These are phyloP conservation scores for Prietella phreatophila DNA, from an alignment of 2,113 vertebrate species.

Conservation along the genomic window DNA sequence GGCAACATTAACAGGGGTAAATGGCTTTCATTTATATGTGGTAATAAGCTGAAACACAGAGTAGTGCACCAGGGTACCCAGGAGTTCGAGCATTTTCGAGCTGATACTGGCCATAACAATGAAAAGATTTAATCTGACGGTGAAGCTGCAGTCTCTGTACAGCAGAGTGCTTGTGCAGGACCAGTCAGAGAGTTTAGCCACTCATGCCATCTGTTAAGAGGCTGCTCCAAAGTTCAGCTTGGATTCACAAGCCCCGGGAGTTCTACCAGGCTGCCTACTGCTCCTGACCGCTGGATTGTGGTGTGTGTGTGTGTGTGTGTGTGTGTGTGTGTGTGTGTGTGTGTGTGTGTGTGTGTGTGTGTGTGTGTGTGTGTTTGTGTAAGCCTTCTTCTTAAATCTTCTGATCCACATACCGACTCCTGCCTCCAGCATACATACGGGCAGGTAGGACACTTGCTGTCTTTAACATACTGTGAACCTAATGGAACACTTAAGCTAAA, in stretches of 20 bases:
- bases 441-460: constrained; percentile 42
- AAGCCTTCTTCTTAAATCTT: constrained; percentile 22
- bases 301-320: constrained; percentile 48
- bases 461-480: constrained; percentile 38
- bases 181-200: constrained; percentile 52
- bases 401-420: constrained; percentile 46
- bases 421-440: constrained; percentile 42
- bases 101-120: constrained; percentile 56
- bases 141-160: constrained; percentile 49
- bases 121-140: constrained; percentile 58
- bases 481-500: background rate
- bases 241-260: constrained; percentile 61
- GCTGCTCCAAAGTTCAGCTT: constrained; percentile 56
- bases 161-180: constrained; percentile 53
- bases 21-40: constrained; percentile 43
- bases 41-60: constrained; percentile 44
- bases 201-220: constrained; percentile 58
- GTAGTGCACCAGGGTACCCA: constrained; percentile 45
- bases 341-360: constrained; percentile 41
- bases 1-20: constrained; percentile 41
- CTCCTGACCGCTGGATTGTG: constrained; percentile 53
- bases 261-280: constrained; percentile 53
- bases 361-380: constrained; percentile 44
- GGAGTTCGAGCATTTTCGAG: constrained; percentile 47
- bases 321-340: constrained; percentile 36